Percentiles rank a stretch among this genome's conserved stretches.
These are phyloP conservation scores for Cyaniris semiargus DNA, from an alignment of 2,888 invertebrate genomes.

Conservation along the genomic window DNA sequence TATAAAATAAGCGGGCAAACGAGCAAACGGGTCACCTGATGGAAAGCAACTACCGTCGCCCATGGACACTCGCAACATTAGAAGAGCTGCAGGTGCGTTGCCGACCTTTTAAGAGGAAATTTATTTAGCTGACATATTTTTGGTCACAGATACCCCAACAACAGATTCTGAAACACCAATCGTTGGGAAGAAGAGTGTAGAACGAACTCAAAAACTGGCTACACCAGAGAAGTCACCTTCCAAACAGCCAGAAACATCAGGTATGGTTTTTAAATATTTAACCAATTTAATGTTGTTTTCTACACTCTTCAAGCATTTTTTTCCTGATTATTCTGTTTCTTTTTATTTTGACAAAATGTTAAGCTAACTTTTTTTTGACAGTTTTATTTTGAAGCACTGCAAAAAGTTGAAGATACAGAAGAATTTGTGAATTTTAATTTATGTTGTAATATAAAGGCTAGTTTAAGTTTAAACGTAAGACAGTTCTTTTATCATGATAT, in stretches of 20 bases:
- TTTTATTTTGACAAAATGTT: not conserved
- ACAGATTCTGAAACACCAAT: slow-evolving; percentile 67
- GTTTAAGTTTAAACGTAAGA: not conserved
- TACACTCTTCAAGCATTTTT: not conserved
- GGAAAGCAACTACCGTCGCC: too few relatives aligned
- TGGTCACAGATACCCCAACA: slow-evolving; percentile 60
- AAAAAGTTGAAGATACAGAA: slow-evolving; percentile 3
- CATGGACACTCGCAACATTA: too few relatives aligned
- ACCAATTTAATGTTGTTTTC: not conserved
- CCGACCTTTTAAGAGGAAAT: too few relatives aligned
- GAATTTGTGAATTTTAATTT: not conserved
- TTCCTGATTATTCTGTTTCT: not conserved
- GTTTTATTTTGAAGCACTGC: slow-evolving; percentile 4
- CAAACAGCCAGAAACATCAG: slow-evolving; percentile 52
- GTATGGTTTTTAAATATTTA: slow-evolving; percentile 25
- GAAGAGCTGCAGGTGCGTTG: too few relatives aligned
- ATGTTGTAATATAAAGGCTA: not conserved
- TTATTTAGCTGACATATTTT: not conserved
- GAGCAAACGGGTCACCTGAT: too few relatives aligned
- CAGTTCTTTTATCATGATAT: not conserved
- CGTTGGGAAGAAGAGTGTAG: slow-evolving; percentile 50
- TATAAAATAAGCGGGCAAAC: too few relatives aligned
- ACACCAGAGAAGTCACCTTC: slow-evolving; percentile 67
- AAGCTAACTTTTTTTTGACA: not conserved
- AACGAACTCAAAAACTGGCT: slow-evolving; percentile 63